These are phyloP conservation scores for Drosophila eugracilis DNA, from an alignment of 1,140 invertebrate species.

Conservation along the genomic window DNA sequence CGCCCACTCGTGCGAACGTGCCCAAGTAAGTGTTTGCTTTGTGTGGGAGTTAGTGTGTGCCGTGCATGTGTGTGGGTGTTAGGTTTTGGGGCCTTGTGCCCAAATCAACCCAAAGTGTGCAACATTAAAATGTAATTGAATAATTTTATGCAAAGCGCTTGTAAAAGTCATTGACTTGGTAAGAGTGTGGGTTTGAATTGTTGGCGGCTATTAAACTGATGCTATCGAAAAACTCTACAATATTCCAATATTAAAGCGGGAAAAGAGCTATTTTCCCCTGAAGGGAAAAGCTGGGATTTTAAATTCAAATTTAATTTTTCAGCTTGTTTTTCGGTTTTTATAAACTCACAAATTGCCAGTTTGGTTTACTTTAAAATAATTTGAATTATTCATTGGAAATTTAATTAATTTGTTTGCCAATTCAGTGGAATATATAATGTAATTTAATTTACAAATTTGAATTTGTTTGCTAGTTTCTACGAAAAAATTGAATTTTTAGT, in stretches of 20 bases:
- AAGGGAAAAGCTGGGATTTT: background rate
- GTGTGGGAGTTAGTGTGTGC: conserved; percentile 15
- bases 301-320: conserved; percentile 4
- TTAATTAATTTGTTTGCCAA: background rate
- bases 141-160: conserved; percentile 49
- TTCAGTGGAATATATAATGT: background rate
- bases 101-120: conserved; percentile 40
- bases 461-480: no score
- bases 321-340: conserved; percentile 5
- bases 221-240: conserved; percentile 5
- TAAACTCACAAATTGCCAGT: conserved; percentile 3
- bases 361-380: background rate
- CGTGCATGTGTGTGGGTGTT: background rate
- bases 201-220: conserved; percentile 32
- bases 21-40: conserved; percentile 22
- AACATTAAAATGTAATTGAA: conserved; percentile 62
- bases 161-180: conserved; percentile 25
- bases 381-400: conserved; percentile 7
- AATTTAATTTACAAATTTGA: background rate
- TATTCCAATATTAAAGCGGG: conserved; percentile 15
- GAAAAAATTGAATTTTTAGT: no score
- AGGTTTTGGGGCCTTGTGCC: conserved; percentile 11
- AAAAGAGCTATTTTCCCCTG: background rate
- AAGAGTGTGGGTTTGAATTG: conserved; percentile 19
- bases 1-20: conserved; percentile 21